Percentiles rank a stretch among this genome's conserved stretches.
Evolutionary conservation across 1,140 invertebrate species (phyloP).

Genomic region (Matsumurasca onukii): DNA sequence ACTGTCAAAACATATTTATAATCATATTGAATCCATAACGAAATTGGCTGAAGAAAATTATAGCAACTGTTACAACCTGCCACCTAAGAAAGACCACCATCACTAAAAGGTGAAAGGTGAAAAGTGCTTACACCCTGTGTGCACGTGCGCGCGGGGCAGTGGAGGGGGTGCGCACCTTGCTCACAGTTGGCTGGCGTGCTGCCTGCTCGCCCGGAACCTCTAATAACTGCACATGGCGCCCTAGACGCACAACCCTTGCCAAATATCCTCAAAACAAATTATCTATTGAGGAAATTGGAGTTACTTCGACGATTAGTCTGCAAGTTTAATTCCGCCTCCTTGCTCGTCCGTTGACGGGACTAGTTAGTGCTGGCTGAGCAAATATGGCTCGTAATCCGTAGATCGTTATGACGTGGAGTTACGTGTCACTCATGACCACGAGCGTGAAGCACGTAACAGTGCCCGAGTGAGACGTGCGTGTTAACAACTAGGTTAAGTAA

Average conservation of each 20-base stretch:
- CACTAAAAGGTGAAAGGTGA: too few species aligned
- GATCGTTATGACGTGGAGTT: too few species aligned
- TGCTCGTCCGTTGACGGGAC: background rate
- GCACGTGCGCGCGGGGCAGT: background rate
- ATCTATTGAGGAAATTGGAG: slow-evolving; percentile 14
- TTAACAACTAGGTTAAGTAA: too few species aligned
- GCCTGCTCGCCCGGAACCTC: slow-evolving; percentile 11
- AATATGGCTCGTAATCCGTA: too few species aligned
- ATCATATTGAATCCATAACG: too few species aligned
- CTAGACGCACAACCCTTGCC: slow-evolving; percentile 9
- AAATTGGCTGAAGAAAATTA: too few species aligned
- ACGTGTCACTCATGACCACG: background rate
- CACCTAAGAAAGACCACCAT: too few species aligned
- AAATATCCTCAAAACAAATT: slow-evolving; percentile 18
- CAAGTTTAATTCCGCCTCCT: slow-evolving; percentile 4
- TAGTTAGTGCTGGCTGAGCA: background rate
- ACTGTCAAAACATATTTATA: too few species aligned
- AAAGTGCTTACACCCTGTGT: background rate
- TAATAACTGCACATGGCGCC: slow-evolving; percentile 24
- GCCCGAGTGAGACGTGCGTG: background rate
- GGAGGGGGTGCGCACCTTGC: slow-evolving; percentile 14
- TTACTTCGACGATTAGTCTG: slow-evolving; percentile 13
- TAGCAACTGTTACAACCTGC: too few species aligned
- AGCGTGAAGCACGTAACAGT: background rate
- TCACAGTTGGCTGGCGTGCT: slow-evolving; percentile 14